Evolutionary conservation across 2,113 vertebrate genomes (phyloP).

Genomic region (Pardalotus punctatus): DNA sequence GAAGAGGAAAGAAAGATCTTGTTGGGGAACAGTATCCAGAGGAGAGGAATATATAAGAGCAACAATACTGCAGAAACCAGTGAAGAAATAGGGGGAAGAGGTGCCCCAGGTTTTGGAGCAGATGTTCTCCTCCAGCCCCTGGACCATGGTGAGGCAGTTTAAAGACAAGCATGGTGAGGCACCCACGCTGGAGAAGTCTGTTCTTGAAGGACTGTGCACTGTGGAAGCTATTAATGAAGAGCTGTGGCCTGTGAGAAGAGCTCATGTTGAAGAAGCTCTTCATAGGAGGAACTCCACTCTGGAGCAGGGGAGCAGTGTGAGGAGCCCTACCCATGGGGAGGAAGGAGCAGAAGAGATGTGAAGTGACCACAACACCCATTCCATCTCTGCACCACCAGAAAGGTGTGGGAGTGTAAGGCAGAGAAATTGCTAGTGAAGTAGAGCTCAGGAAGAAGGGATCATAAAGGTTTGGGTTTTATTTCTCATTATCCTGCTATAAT

Average conservation of each 20-base stretch:
- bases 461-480: neutral
- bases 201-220: neutral
- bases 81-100: neutral
- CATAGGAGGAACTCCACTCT: neutral
- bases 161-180: neutral
- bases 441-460: neutral
- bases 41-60: neutral
- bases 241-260: neutral
- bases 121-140: fast-evolving
- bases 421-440: neutral
- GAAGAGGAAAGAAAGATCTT: neutral
- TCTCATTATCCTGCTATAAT: neutral
- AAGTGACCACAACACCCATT: neutral
- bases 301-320: neutral
- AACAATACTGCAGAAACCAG: neutral
- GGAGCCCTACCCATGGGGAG: no score
- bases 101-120: neutral
- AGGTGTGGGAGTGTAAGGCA: neutral
- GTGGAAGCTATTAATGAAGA: neutral
- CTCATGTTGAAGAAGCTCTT: neutral
- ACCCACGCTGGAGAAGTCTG: neutral
- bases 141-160: neutral
- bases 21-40: no score
- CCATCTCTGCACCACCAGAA: neutral
- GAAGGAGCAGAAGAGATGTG: neutral